phyloP scores from a whole-genome alignment of 2,888 invertebrate species.

The Therioaphis trifolii region DNA sequence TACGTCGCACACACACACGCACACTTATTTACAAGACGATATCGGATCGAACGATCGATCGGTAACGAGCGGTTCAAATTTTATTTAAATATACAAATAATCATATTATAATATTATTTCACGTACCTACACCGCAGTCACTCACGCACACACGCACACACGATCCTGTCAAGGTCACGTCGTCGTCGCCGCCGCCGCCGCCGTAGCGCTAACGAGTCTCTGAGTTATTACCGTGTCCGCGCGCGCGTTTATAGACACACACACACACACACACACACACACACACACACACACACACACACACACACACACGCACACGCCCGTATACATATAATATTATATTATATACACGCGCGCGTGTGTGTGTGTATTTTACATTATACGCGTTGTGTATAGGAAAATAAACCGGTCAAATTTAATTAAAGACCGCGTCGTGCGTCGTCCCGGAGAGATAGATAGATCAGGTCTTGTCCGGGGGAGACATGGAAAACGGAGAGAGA shows the following conservation, averaged over 20 bases:
- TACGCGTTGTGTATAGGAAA: not conserved
- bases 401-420: slow-evolving; percentile 63
- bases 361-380: too few relatives aligned
- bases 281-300: not conserved
- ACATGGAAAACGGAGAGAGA: not conserved
- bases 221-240: slow-evolving; percentile 57
- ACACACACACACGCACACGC: too few relatives aligned
- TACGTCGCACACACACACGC: too few relatives aligned
- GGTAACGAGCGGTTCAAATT: too few relatives aligned
- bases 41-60: too few relatives aligned
- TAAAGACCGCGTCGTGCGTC: slow-evolving; percentile 53
- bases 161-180: slow-evolving; percentile 48
- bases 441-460: slow-evolving; percentile 28
- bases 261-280: not conserved
- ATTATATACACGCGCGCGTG: too few relatives aligned
- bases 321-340: too few relatives aligned
- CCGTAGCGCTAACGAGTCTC: slow-evolving; percentile 51
- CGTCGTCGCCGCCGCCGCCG: slow-evolving; percentile 4
- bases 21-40: too few relatives aligned
- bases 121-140: too few relatives aligned
- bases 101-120: too few relatives aligned
- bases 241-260: slow-evolving; percentile 35
- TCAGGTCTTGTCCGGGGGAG: not conserved
- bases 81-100: too few relatives aligned
- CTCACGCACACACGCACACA: not conserved